Evolutionary conservation across 1,140 invertebrate species (phyloP), one percentile per base, ranked within the genome.

Genomic region (Bradynema listronoti): DNA sequence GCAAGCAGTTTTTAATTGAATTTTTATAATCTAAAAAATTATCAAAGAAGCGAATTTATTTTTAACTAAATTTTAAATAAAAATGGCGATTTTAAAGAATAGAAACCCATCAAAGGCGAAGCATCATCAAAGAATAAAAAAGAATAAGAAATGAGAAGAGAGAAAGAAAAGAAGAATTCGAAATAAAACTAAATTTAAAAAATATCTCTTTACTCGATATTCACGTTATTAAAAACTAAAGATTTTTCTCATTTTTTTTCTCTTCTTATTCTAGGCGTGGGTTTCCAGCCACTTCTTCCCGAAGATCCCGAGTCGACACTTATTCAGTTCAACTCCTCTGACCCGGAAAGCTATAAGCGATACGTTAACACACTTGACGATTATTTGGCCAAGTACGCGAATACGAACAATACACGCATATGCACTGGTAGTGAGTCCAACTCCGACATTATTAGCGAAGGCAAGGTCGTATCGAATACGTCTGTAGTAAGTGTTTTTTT

Each of bases 211-310:
- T 4, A 50, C 16, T 50, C 29, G 29, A 47, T 47, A 19, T 50
- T 50, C 14, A 14, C 36, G 14, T 19, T 14, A 14, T 14, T 14
- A 19, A 19, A 14, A 14, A 39, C 36, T 39, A 39, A 39, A 14
- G 36, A 39, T 39, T 19, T 14, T 14, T 19, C n/a, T 39, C 36
- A 19, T 14, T 39, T 39, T 39, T 19, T 39, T 39, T 7, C 1
- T n/a, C n/a, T n/a, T 19, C 16, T 50, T 11, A 27, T 66, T 77
- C 41, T 29, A 78, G 73, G 73, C 49, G 70, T 76, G 41, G 73
- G 73, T 9, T 77, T 78, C 47, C 74, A 77, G 43, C 74, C 74
- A 46, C 78, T 75, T 75, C 14, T 77, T 3, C 70, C 73, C 29
- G 65, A 66, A 25, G 70, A 74, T 41, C 74, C 74, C 4, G 74